Evolutionary conservation across 2,888 invertebrate species (phyloP), one percentile per base, ranked within the genome.

Genomic region (Falcaria lacertinaria): DNA sequence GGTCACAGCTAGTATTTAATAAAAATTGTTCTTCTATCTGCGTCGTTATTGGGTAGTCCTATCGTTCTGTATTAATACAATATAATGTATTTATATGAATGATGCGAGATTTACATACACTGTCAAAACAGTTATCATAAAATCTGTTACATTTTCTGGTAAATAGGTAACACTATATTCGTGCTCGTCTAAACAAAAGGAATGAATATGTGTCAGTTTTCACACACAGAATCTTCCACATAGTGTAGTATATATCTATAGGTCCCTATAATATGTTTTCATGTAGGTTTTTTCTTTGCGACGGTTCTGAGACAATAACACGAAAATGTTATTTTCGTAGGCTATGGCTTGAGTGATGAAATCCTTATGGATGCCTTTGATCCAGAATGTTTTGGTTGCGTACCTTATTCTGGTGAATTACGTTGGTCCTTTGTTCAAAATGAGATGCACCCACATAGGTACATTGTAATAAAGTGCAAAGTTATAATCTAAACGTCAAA

Each of bases 121-220:
- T 28, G 1, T 7, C 28, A 11, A 1, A 2, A 11, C 11, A 2
- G 3, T 28, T 3, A 28, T 11, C 7, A 11, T 28, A 28, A 11
- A 28, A 28, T 11, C 28, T 11, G 28, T 28, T 28, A 34, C 13
- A 19, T 35, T 36, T 19, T 19, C 35, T 36, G 19, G 19, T 36
- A 36, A 36, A 22, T 7, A 36, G 19, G 19, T 6, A 19, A 36
- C 19, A 36, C 36, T 19, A 36, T 7, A 36, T 19, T 35, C 16
- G 13, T 35, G 15, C 16, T 13, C 22, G 36, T 19, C 36, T 7
- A 13, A 13, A 19, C 22, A 36, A 36, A 34, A 8, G 36, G 13
- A 17, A 36, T 39, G 7, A 39, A 39, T 32, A n/a, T 32, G 16
- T 32, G 16, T 28, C 40, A 33, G 36, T 37, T 35, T 40, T 15